Percentiles rank a stretch among this genome's conserved stretches.
These are phyloP conservation scores for Archaeoteleia sp. DNA, from an alignment of 2,888 invertebrate species.

Conservation along the genomic window DNA sequence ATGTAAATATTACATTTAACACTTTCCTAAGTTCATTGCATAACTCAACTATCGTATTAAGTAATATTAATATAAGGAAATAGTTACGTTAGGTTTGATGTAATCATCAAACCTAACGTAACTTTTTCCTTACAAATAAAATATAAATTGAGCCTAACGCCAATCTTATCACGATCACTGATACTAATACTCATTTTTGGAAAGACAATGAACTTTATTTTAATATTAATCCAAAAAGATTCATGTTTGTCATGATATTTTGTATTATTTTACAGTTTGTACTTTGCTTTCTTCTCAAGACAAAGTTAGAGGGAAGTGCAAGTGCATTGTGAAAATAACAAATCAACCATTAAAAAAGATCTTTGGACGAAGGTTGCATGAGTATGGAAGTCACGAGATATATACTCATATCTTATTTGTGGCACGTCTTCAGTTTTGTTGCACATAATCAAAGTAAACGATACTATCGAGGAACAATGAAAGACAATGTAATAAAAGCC, in stretches of 20 bases:
- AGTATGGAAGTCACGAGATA: slow-evolving; percentile 16
- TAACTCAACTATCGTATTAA: too few species aligned
- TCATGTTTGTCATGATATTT: too few species aligned
- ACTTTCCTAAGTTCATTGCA: too few species aligned
- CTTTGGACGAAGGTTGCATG: slow-evolving; percentile 1
- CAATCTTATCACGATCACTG: slow-evolving; percentile 3
- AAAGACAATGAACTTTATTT: too few species aligned
- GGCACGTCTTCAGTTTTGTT: slow-evolving; percentile 23
- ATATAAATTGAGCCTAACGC: neutral
- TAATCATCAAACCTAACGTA: too few species aligned
- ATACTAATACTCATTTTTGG: neutral
- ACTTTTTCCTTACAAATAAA: too few species aligned
- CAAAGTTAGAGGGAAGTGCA: neutral
- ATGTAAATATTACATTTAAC: neutral
- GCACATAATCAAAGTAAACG: slow-evolving; percentile 16
- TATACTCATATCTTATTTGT: slow-evolving; percentile 15
- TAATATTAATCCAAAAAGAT: too few species aligned
- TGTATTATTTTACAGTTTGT: too few species aligned
- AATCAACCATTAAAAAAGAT: slow-evolving; percentile 1
- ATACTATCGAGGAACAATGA: slow-evolving; percentile 9
- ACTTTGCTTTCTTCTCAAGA: neutral
- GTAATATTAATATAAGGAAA: too few species aligned
- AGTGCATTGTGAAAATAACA: neutral
- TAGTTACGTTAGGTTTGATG: too few species aligned
- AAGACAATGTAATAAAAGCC: neutral